Evolutionary conservation across 2,797 vertebrate genomes (phyloP).

Genomic region (Myotis vivesi): DNA sequence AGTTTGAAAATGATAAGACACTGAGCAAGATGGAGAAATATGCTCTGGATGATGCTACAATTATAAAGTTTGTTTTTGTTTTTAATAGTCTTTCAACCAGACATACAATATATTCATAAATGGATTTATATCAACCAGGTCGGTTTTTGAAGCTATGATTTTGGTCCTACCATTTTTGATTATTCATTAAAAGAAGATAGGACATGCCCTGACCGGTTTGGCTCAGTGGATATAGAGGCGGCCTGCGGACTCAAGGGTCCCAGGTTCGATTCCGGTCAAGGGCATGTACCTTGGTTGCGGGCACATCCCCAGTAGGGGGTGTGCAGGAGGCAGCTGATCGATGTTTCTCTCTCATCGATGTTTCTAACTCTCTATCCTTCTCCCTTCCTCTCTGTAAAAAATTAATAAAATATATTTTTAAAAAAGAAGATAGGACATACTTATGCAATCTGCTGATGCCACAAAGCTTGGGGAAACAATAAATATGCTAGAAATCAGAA

Average conservation of each 20-base stretch:
- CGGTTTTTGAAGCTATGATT: not conserved
- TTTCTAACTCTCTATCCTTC: too few relatives aligned
- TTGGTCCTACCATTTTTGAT: not conserved
- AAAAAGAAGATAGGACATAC: not conserved
- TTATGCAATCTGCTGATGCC: not conserved
- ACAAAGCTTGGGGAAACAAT: not conserved
- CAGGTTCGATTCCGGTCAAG: too few relatives aligned
- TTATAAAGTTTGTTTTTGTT: not conserved
- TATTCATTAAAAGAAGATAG: not conserved
- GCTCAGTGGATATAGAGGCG: too few relatives aligned
- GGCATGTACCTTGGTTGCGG: too few relatives aligned
- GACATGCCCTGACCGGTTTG: too few relatives aligned
- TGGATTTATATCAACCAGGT: not conserved
- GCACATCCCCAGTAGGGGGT: too few relatives aligned
- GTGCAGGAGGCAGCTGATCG: too few relatives aligned
- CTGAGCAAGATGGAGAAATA: not conserved
- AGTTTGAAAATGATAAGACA: not conserved
- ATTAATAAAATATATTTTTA: too few relatives aligned
- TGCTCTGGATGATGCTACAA: not conserved
- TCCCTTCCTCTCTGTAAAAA: too few relatives aligned
- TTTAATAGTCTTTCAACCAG: not conserved
- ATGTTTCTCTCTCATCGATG: too few relatives aligned
- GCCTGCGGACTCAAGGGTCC: too few relatives aligned
- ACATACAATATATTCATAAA: not conserved
- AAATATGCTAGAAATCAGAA: not conserved